A percentile compares a stretch with the other conserved stretches of the same genome.
Evolutionary conservation across 2,113 vertebrate genomes (phyloP).

Genomic region (Oceanodroma tethys): DNA sequence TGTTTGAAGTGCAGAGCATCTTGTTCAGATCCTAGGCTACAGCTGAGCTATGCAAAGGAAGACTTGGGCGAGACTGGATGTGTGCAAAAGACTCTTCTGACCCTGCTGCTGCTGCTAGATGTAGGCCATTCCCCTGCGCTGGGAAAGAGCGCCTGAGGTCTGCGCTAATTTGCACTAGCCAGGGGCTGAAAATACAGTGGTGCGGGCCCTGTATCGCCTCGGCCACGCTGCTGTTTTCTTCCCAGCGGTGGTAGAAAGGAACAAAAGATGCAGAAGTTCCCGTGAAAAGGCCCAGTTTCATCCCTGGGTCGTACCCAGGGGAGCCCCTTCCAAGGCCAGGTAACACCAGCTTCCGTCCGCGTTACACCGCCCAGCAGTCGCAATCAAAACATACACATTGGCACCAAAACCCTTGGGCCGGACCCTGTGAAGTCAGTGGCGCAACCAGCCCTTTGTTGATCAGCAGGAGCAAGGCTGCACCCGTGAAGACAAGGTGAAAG

Average conservation of each 20-base stretch:
- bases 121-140: background rate
- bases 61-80: background rate
- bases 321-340: background rate
- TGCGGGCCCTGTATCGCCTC: background rate
- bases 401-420: background rate
- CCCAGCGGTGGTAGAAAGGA: background rate
- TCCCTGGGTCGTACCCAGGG: background rate
- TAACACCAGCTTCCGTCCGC: background rate
- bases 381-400: background rate
- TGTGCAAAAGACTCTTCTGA: background rate
- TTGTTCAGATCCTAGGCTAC: background rate
- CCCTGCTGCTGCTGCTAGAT: background rate
- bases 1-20: constrained; percentile 1
- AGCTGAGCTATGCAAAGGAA: background rate
- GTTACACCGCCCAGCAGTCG: background rate
- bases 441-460: background rate
- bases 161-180: background rate
- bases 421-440: background rate
- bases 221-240: background rate
- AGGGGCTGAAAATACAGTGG: background rate
- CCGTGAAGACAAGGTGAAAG: background rate
- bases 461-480: background rate
- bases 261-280: background rate
- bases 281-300: background rate
- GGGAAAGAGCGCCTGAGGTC: background rate